Conservation (phyloP, 2,888 invertebrate genomes). For the Allacma fusca region DNA sequence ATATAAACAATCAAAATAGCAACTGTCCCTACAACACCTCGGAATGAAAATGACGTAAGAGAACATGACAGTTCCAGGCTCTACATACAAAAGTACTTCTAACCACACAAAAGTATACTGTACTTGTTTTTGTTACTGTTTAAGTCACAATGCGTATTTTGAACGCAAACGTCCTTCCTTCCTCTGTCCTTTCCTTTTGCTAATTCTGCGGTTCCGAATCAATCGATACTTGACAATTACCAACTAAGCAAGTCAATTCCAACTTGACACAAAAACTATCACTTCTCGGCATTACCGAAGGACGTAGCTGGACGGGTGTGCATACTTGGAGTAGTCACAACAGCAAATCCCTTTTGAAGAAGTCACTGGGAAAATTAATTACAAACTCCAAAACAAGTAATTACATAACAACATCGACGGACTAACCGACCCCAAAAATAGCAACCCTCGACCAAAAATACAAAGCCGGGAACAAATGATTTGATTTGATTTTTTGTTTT, state of each 20-base stretch:
- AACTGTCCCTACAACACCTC: not conserved
- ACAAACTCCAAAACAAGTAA: no score
- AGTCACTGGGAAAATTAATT: no score
- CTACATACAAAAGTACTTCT: not conserved
- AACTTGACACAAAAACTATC: no score
- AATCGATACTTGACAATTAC: slow-evolving; percentile 7
- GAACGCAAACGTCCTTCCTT: not conserved
- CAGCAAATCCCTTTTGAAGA: no score
- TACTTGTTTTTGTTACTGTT: not conserved
- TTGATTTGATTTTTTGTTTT: no score
- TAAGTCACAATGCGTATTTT: not conserved
- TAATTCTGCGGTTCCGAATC: slow-evolving; percentile 6
- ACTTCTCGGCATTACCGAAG: not conserved
- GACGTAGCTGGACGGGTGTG: not conserved
- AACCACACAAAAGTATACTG: not conserved
- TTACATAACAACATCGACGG: no score
- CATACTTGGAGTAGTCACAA: no score
- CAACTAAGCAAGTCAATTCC: not conserved
- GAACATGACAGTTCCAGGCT: not conserved
- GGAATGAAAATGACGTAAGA: slow-evolving; percentile 4
- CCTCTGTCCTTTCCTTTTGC: not conserved
- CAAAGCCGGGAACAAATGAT: no score
- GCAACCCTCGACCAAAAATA: no score
- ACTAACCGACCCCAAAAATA: no score
- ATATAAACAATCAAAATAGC: no score